phyloP scores from a whole-genome alignment of 2,113 vertebrate species.

The Lepus americanus region DNA sequence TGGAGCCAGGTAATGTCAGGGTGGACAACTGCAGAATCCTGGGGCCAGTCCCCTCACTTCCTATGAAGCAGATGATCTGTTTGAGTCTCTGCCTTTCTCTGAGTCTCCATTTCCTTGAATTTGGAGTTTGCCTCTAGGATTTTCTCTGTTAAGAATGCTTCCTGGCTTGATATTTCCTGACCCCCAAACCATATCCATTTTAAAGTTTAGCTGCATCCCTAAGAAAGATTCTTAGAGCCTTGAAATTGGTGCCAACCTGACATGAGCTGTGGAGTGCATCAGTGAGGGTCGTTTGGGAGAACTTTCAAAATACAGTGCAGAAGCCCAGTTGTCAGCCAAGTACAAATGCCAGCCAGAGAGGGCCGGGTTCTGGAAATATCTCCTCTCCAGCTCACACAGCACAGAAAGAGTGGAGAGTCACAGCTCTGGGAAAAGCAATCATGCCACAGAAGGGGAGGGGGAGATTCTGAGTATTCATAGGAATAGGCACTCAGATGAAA shows the following conservation, averaged over 20 bases:
- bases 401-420: not conserved
- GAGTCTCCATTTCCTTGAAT: not conserved
- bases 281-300: not conserved
- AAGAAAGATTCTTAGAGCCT: not conserved
- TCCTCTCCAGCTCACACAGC: not conserved
- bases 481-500: not conserved
- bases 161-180: conserved; percentile 3
- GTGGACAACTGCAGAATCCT: conserved; percentile 5
- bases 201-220: conserved; percentile 9
- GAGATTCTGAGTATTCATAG: not conserved
- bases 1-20: not conserved
- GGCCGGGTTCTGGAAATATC: not conserved
- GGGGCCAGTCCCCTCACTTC: not conserved
- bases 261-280: conserved; percentile 7
- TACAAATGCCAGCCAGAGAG: not conserved
- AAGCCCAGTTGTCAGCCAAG: conserved; percentile 29
- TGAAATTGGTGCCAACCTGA: conserved; percentile 11
- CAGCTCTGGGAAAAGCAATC: not conserved
- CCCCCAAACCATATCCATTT: conserved; percentile 12
- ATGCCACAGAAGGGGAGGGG: not conserved
- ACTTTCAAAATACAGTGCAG: conserved; percentile 29
- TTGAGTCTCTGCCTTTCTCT: not conserved
- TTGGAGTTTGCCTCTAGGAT: not conserved
- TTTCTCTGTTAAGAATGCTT: conserved; percentile 32
- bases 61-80: not conserved